phyloP scores from a whole-genome alignment of 2,113 vertebrate genomes.

The Cavia aperea region DNA sequence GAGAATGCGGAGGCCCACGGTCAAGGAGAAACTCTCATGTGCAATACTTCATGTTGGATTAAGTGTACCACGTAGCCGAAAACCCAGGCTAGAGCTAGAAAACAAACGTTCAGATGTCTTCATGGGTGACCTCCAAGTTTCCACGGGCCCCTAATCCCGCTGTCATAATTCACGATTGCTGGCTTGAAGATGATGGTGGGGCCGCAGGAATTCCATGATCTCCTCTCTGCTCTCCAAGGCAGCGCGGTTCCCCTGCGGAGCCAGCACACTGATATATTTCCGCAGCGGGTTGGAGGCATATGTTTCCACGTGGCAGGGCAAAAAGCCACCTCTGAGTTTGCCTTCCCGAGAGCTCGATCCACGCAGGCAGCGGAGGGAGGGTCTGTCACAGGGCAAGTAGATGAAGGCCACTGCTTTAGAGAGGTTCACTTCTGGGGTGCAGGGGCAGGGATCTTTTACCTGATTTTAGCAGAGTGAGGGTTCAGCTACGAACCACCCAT shows the following conservation, averaged over 20 bases:
- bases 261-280: background rate
- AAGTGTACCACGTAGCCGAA: constrained; percentile 64
- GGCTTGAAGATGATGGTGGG: background rate
- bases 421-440: background rate
- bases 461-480: background rate
- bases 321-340: constrained; percentile 37
- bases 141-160: constrained; percentile 41
- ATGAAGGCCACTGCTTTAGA: background rate
- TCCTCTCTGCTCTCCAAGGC: background rate
- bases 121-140: constrained; percentile 62
- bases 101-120: constrained; percentile 59
- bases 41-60: constrained; percentile 68
- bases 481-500: background rate
- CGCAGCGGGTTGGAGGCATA: background rate
- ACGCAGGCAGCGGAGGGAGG: background rate
- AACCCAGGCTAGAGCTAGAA: constrained; percentile 56
- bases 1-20: constrained; percentile 26
- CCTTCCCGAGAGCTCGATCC: background rate
- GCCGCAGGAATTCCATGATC: background rate
- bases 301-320: background rate
- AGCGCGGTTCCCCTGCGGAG: accelerated
- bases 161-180: constrained; percentile 32
- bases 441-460: background rate
- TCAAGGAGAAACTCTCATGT: background rate
- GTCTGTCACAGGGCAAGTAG: background rate